These are phyloP conservation scores for Eubasilissa regina DNA, from an alignment of 1,140 invertebrate species.

Conservation along the genomic window DNA sequence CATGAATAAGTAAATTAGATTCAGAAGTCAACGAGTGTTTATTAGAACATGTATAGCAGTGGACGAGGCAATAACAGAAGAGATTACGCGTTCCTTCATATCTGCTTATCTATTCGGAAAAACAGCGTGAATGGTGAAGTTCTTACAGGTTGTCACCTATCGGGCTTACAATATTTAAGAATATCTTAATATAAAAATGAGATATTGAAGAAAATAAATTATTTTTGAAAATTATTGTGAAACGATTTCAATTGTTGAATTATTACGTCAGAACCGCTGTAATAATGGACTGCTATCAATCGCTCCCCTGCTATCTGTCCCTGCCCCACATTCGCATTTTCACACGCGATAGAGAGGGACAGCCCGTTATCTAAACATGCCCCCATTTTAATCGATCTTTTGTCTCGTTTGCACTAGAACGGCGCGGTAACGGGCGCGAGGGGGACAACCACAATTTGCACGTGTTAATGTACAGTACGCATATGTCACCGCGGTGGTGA, in stretches of 20 bases:
- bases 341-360: conserved; percentile 29
- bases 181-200: too few relatives aligned
- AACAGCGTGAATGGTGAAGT: too few relatives aligned
- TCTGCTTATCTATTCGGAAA: too few relatives aligned
- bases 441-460: conserved; percentile 30
- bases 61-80: too few relatives aligned
- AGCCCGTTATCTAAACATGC: conserved; percentile 9
- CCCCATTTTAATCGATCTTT: not conserved
- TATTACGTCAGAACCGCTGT: conserved; percentile 4
- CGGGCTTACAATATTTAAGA: too few relatives aligned
- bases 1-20: too few relatives aligned
- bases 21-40: too few relatives aligned
- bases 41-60: too few relatives aligned
- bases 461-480: conserved; percentile 4
- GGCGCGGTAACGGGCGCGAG: not conserved
- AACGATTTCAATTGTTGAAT: not conserved
- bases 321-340: conserved; percentile 38
- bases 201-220: too few relatives aligned
- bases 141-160: too few relatives aligned
- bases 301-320: conserved; percentile 40
- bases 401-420: conserved; percentile 7
- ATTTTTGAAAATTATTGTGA: too few relatives aligned
- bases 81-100: too few relatives aligned
- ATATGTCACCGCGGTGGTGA: conserved; percentile 47
- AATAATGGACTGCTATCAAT: conserved; percentile 28